Conservation (phyloP, 1,140 invertebrate genomes). For the Zaprionus davidi region DNA sequence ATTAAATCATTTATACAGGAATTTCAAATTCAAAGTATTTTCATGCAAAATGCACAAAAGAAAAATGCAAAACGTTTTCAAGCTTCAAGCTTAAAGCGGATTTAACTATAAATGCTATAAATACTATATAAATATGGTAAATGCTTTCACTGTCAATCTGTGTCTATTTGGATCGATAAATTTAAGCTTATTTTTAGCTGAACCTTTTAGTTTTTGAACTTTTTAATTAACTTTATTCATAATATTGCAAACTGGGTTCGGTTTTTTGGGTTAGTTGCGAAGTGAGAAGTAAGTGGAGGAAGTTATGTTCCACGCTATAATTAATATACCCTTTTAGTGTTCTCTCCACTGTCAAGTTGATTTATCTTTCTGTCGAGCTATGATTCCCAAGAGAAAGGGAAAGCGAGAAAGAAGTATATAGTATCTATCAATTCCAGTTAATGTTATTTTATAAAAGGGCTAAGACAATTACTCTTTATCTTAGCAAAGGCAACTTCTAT, state of each 20-base stretch:
- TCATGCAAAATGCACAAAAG: neutral
- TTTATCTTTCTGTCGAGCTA: neutral
- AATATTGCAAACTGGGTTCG: neutral
- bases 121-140: neutral
- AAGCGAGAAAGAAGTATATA: neutral
- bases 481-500: neutral
- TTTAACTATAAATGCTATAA: neutral
- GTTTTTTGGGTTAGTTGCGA: neutral
- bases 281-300: neutral
- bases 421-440: neutral
- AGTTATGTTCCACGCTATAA: neutral
- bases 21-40: neutral
- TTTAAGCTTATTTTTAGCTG: neutral
- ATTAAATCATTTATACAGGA: constrained; percentile 11
- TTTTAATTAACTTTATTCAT: constrained; percentile 8
- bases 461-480: neutral
- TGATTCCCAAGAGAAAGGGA: neutral
- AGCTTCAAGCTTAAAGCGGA: neutral
- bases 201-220: neutral
- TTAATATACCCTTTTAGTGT: neutral
- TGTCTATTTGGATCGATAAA: neutral
- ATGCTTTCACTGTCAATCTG: neutral
- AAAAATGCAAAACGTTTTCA: neutral
- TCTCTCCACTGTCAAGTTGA: neutral
- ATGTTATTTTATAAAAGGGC: neutral